Evolutionary conservation across 1,140 invertebrate species (phyloP).

Genomic region (Bombus confusus): DNA sequence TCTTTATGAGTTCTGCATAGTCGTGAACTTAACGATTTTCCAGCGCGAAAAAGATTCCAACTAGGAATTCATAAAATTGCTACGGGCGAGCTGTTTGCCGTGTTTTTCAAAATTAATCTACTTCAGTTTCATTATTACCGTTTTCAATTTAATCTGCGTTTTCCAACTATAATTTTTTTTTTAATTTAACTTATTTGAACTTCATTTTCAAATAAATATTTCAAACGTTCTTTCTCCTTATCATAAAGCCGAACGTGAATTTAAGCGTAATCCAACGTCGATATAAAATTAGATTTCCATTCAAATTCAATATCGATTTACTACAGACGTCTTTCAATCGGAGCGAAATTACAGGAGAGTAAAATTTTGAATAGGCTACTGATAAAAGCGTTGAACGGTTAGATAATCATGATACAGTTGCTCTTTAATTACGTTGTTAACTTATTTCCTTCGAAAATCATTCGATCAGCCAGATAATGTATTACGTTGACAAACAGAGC

Average conservation of each 20-base stretch:
- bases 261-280: not conserved
- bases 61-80: conserved; percentile 3
- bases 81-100: not conserved
- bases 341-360: not conserved
- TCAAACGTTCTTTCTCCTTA: not conserved
- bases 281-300: not conserved
- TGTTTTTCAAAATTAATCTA: not conserved
- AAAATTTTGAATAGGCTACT: not conserved
- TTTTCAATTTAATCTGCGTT: not conserved
- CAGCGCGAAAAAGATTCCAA: conserved; percentile 12
- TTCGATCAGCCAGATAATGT: conserved; percentile 59
- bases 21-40: conserved; percentile 53
- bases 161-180: not conserved
- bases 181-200: not conserved
- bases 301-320: not conserved
- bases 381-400: not conserved
- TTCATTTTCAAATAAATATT: not conserved
- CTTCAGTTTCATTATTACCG: not conserved
- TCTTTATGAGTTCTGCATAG: conserved; percentile 53
- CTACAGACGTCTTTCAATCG: not conserved
- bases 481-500: conserved; percentile 67
- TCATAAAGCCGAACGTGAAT: not conserved
- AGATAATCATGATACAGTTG: conserved; percentile 5
- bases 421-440: conserved; percentile 37
- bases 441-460: conserved; percentile 60